Percentiles rank a stretch among this genome's conserved stretches.
phyloP scores from a whole-genome alignment of 2,113 vertebrate species.

The Chitala chitala region DNA sequence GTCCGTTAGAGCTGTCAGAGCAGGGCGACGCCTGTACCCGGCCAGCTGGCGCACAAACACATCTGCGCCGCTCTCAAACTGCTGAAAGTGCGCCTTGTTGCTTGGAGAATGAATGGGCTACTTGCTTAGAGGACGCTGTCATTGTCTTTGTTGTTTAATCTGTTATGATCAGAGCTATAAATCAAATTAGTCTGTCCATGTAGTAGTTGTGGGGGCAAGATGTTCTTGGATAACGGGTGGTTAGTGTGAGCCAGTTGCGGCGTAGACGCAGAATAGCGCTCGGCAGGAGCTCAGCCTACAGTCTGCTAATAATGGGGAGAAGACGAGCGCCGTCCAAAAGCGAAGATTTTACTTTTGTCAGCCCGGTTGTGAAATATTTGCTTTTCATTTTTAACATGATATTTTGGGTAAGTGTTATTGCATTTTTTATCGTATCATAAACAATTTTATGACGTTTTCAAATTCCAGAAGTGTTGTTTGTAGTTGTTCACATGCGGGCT shows the following conservation, averaged over 20 bases:
- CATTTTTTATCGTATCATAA: background rate
- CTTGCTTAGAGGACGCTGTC: background rate
- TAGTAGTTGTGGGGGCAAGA: background rate
- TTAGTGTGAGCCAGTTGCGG: background rate
- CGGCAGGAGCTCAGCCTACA: background rate
- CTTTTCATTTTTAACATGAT: conserved; percentile 85
- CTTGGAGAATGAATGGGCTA: too few species aligned
- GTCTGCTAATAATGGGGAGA: conserved; percentile 54
- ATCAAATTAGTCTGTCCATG: background rate
- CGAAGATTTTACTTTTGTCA: conserved; percentile 77
- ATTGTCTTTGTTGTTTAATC: background rate
- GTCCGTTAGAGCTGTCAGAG: too few species aligned
- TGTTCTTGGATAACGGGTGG: background rate
- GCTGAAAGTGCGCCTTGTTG: too few species aligned
- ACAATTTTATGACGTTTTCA: background rate
- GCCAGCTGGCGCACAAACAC: too few species aligned
- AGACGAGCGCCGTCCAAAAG: conserved; percentile 43
- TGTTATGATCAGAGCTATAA: background rate
- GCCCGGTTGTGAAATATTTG: conserved; percentile 77
- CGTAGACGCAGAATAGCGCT: too few species aligned
- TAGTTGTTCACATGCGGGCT: too few species aligned
- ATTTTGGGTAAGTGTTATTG: conserved; percentile 80
- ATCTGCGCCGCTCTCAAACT: too few species aligned
- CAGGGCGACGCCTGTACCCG: too few species aligned
- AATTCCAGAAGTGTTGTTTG: background rate